These are phyloP conservation scores for Yponomeuta plumbellus DNA, from an alignment of 2,888 invertebrate species.

Conservation along the genomic window DNA sequence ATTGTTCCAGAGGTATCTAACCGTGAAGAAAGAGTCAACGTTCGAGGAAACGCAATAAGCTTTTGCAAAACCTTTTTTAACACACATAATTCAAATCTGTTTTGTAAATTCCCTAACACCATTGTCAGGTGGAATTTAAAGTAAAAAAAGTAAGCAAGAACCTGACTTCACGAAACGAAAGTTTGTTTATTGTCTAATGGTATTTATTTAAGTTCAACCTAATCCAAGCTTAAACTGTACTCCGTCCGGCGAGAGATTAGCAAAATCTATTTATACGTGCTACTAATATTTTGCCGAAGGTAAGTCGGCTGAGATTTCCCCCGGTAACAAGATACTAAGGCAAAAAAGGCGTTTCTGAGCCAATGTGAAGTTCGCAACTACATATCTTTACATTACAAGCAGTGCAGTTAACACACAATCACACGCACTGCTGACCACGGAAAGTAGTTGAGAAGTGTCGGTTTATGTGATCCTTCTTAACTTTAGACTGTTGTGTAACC, in stretches of 20 bases:
- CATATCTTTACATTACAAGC: neutral
- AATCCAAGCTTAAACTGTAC: constrained; percentile 64
- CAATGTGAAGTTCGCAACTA: neutral
- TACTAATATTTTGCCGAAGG: constrained; percentile 30
- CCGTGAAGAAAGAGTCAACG: constrained; percentile 25
- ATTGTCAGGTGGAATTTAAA: constrained; percentile 38
- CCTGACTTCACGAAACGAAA: constrained; percentile 29
- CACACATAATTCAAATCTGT: constrained; percentile 59
- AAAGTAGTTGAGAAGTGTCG: constrained; percentile 41
- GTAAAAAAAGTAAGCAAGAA: constrained; percentile 34
- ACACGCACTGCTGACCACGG: constrained; percentile 55
- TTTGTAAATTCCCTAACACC: constrained; percentile 51
- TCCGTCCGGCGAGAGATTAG: constrained; percentile 33
- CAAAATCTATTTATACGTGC: constrained; percentile 60
- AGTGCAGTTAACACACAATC: constrained; percentile 46
- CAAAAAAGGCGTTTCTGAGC: neutral
- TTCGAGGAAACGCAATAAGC: constrained; percentile 55
- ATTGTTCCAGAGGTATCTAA: constrained; percentile 12
- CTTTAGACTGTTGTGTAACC: constrained; percentile 74
- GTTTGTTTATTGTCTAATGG: constrained; percentile 67
- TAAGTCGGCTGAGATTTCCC: neutral
- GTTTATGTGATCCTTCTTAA: constrained; percentile 68
- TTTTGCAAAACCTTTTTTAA: constrained; percentile 51
- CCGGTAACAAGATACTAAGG: neutral
- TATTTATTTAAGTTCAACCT: constrained; percentile 62